Evolutionary conservation across 2,113 vertebrate genomes (phyloP).

Genomic region (Fukomys damarensis): DNA sequence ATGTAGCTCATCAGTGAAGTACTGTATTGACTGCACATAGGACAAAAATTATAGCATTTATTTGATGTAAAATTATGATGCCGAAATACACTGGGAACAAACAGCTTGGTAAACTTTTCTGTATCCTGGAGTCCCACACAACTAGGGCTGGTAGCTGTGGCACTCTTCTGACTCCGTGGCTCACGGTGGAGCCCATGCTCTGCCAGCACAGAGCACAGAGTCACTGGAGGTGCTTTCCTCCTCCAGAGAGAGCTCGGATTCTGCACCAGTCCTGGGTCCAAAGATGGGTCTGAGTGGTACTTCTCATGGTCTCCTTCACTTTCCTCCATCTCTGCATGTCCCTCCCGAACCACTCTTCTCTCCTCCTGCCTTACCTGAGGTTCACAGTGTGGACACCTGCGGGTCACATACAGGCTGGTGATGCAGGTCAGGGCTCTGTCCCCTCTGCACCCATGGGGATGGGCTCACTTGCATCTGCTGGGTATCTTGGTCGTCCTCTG

Average conservation of each 20-base stretch:
- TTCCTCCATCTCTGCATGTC: fast-evolving
- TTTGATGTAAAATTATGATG: constrained; percentile 12
- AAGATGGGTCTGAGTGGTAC: background rate
- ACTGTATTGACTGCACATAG: background rate
- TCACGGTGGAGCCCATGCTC: background rate
- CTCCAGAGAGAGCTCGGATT: background rate
- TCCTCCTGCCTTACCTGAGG: background rate
- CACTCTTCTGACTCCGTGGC: background rate
- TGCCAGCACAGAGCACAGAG: background rate
- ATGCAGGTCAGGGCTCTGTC: background rate
- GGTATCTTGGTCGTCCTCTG: background rate
- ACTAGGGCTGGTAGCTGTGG: background rate
- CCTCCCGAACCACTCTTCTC: background rate
- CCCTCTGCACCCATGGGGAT: background rate
- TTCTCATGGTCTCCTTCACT: background rate
- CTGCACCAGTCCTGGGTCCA: background rate
- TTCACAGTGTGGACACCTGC: background rate
- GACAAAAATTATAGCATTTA: background rate
- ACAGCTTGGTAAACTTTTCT: background rate
- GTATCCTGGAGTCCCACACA: background rate
- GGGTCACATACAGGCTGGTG: background rate
- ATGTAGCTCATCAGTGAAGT: background rate
- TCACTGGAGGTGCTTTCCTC: background rate
- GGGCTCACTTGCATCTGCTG: background rate
- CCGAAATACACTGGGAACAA: background rate